These are phyloP conservation scores for Ostrea edulis DNA, from an alignment of 1,140 invertebrate genomes.

Conservation along the genomic window DNA sequence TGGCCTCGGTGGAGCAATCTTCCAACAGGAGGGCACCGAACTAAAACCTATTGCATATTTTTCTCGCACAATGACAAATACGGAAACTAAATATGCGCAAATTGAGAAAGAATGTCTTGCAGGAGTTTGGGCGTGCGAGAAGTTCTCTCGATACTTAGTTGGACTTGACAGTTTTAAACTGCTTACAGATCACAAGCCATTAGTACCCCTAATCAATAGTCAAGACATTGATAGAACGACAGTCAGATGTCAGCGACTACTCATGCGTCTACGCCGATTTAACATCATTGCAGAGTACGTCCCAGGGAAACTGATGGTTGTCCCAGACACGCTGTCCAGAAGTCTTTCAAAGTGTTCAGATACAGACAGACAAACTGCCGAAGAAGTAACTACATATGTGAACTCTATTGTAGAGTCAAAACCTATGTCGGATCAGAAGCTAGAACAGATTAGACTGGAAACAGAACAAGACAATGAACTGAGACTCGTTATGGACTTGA, in stretches of 20 bases:
- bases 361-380: neutral
- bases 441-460: neutral
- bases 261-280: constrained; percentile 57
- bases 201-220: constrained; percentile 65
- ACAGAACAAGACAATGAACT: neutral
- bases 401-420: neutral
- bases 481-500: too few species aligned
- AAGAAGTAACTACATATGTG: neutral
- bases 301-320: constrained; percentile 56
- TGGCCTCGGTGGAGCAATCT: constrained; percentile 44
- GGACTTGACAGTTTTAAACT: constrained; percentile 70
- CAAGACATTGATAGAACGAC: constrained; percentile 53
- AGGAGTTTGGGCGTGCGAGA: too few species aligned
- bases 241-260: constrained; percentile 54
- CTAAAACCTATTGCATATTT: constrained; percentile 75
- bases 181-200: constrained; percentile 74
- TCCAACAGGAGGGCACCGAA: neutral
- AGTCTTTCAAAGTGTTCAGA: constrained; percentile 20
- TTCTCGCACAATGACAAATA: constrained; percentile 76
- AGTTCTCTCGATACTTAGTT: constrained; percentile 81
- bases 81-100: constrained; percentile 80
- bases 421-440: neutral
- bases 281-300: constrained; percentile 45
- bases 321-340: constrained; percentile 58
- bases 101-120: constrained; percentile 83